Base-by-base conservation (phyloP, 2,888 invertebrate genomes). In the Erebia ligea region DNA sequence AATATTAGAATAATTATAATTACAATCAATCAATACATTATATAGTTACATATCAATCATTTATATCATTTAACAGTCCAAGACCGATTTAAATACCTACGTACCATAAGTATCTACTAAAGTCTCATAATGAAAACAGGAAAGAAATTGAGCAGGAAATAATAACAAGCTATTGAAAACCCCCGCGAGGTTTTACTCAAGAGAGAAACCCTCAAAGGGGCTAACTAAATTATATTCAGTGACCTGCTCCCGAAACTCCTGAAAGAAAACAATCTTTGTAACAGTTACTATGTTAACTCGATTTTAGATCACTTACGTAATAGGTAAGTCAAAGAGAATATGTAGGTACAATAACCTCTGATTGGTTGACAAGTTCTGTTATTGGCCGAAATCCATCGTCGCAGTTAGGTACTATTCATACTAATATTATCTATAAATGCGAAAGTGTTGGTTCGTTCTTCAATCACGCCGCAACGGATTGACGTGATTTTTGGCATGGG, bases 271-370 rank as follows among this genome's bases (percentile, higher is more conserved):
- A 63, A 19, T 67, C 34, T 52, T 1, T 15, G 48, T 13, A 34
- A 40, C 17, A 10, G 17, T 1, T 57, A 72, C 56, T 71, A 61
- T 10, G n/a, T 34, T 2, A 69, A 62, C 19, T 68, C 48, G 71
- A 68, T 50, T 21, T 34, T 68, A 52, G 6, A 34, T 57, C 13
- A 50, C n/a, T 64, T 58, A 8, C 6, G 11, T 21, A 25, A 25
- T 13, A 11, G n/a, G 1, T 25, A 56, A 56, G 56, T 56, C 21
- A 10, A 25, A 21, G 17, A 52, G n/a, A 50, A n/a, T n/a, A n/a
- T n/a, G n/a, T n/a, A n/a, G n/a, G n/a, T n/a, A n/a, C n/a, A n/a
- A n/a, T n/a, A n/a, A n/a, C n/a, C n/a, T n/a, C n/a, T n/a, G n/a
- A n/a, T n/a, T n/a, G n/a, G n/a, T n/a, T n/a, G n/a, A n/a, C n/a